Conservation (phyloP, 2,797 vertebrate species). For the Dicrostonyx torquatus region DNA sequence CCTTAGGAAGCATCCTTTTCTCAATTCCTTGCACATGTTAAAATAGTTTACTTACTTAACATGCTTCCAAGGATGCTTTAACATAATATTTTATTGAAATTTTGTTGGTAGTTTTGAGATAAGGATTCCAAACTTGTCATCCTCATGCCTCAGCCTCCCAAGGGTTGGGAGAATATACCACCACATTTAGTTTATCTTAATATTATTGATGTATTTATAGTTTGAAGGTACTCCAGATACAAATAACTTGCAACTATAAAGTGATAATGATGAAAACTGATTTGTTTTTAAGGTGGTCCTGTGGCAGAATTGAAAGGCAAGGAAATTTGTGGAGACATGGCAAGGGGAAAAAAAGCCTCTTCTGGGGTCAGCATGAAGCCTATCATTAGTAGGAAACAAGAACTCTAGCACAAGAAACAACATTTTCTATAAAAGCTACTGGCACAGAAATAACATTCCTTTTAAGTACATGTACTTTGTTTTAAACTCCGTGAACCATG, state of each 20-base stretch:
- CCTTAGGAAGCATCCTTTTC: background rate
- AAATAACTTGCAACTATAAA: conserved; percentile 24
- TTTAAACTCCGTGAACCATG: background rate
- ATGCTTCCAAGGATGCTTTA: background rate
- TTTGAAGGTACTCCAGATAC: background rate
- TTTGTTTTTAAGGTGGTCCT: conserved; percentile 1
- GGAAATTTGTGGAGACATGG: background rate
- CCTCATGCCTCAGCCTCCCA: background rate
- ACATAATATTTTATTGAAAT: background rate
- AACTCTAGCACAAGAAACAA: background rate
- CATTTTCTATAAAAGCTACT: background rate
- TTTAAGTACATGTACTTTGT: background rate
- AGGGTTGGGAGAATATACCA: background rate
- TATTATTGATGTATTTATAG: background rate
- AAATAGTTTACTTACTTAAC: background rate
- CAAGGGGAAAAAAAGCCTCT: background rate
- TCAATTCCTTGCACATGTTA: background rate
- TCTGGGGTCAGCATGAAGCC: background rate
- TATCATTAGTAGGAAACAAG: background rate
- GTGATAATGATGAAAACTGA: background rate
- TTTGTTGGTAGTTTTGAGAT: background rate
- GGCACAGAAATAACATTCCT: background rate
- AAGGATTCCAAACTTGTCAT: background rate
- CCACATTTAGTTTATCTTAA: background rate
- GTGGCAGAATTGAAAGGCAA: background rate